These are phyloP conservation scores for Molossus alvarezi DNA, from an alignment of 2,797 vertebrate species.

Conservation along the genomic window DNA sequence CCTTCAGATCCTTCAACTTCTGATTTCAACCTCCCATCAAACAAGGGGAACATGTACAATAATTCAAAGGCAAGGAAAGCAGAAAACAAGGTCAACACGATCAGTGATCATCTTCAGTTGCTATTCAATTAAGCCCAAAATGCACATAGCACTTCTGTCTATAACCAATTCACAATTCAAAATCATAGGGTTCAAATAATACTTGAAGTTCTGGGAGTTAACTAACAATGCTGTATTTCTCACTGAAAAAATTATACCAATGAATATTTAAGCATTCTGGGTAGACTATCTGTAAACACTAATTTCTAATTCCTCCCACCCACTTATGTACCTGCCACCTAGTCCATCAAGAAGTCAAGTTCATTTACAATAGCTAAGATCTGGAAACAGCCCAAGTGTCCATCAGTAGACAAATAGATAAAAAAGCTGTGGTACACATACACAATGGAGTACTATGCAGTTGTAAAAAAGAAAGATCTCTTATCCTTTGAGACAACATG, in stretches of 20 bases:
- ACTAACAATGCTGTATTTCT: not conserved
- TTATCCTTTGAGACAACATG: too few relatives aligned
- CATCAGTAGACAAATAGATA: too few relatives aligned
- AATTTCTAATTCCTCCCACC: not conserved
- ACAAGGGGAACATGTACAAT: not conserved
- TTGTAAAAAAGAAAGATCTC: too few relatives aligned
- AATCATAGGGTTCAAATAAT: constrained; percentile 24
- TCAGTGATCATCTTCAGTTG: not conserved
- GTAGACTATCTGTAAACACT: not conserved
- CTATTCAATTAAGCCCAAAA: not conserved
- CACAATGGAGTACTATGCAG: too few relatives aligned
- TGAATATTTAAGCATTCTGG: not conserved
- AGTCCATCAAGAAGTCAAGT: not conserved
- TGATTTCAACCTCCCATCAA: not conserved
- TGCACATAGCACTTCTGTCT: not conserved
- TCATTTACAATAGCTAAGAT: not conserved
- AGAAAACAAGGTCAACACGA: not conserved
- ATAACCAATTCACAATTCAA: constrained; percentile 57
- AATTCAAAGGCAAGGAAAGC: not conserved
- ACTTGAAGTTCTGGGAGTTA: not conserved
- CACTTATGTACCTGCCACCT: too few relatives aligned
- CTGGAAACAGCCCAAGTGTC: too few relatives aligned
- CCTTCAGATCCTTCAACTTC: constrained; percentile 36
- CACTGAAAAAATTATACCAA: not conserved
- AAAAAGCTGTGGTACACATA: too few relatives aligned